Conservation (phyloP, 2,797 vertebrate species). For the Limosa lapponica region DNA sequence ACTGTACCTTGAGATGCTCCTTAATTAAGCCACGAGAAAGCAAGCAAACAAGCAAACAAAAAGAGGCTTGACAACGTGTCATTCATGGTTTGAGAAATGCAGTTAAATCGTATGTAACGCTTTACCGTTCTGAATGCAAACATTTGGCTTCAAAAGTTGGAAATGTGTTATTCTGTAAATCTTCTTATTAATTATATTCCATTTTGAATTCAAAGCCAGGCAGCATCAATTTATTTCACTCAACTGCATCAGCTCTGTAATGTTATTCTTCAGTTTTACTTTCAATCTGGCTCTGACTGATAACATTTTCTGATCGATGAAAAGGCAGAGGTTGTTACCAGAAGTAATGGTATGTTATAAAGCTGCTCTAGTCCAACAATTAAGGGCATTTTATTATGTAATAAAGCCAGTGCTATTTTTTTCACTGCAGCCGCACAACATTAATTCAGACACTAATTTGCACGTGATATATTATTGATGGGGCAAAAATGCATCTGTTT, state of each 20-base stretch:
- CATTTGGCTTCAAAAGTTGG: constrained; percentile 34
- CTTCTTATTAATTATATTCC: constrained; percentile 52
- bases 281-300: constrained; percentile 62
- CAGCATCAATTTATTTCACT: constrained; percentile 40
- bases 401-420: constrained; percentile 69
- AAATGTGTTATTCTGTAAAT: constrained; percentile 19
- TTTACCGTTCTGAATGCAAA: constrained; percentile 29
- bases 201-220: constrained; percentile 37
- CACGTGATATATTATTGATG: constrained; percentile 59
- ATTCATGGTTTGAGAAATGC: constrained; percentile 10
- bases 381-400: constrained; percentile 76
- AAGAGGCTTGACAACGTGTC: neutral
- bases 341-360: constrained; percentile 76
- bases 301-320: constrained; percentile 69
- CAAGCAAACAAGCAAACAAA: neutral
- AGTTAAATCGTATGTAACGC: neutral
- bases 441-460: constrained; percentile 75
- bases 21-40: constrained; percentile 25
- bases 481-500: constrained; percentile 50
- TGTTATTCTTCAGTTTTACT: constrained; percentile 68
- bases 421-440: constrained; percentile 37
- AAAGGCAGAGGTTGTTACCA: constrained; percentile 65
- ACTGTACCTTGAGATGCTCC: neutral
- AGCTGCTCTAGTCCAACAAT: constrained; percentile 72
- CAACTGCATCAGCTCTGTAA: neutral